Conservation (phyloP, 2,113 vertebrate species). For the Collichthys lucidus region DNA sequence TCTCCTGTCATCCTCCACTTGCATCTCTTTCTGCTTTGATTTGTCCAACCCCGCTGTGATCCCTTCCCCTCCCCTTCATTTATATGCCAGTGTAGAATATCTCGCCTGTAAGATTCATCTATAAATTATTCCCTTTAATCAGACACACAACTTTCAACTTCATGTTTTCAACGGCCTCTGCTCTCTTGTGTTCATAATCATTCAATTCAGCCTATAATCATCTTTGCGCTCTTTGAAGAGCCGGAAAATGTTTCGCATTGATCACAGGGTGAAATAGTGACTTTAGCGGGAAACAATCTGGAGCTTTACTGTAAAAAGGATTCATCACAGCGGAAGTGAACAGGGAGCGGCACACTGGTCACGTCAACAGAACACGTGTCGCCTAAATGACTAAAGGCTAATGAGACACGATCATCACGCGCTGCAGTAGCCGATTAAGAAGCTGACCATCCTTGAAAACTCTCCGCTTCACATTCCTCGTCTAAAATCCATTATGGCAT, state of each 20-base stretch:
- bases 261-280: not conserved
- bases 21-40: constrained; percentile 26
- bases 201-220: not conserved
- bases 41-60: constrained; percentile 39
- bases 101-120: constrained; percentile 1
- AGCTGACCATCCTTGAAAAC: constrained; percentile 15
- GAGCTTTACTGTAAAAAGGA: not conserved
- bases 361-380: not conserved
- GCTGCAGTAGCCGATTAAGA: constrained; percentile 34
- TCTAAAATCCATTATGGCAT: constrained; percentile 26
- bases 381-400: constrained; percentile 29
- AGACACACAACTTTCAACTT: constrained; percentile 15
- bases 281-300: not conserved
- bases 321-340: constrained; percentile 9
- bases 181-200: not conserved
- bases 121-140: constrained; percentile 49
- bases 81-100: constrained; percentile 18
- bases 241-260: not conserved
- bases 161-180: constrained; percentile 5
- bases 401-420: constrained; percentile 36
- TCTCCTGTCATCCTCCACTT: constrained; percentile 9
- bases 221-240: not conserved
- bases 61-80: constrained; percentile 39
- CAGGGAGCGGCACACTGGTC: not conserved
- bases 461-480: not conserved